A percentile compares a stretch with the other conserved stretches of the same genome.
Evolutionary conservation across 1,140 invertebrate species (phyloP).

Genomic region (Planococcus citri): DNA sequence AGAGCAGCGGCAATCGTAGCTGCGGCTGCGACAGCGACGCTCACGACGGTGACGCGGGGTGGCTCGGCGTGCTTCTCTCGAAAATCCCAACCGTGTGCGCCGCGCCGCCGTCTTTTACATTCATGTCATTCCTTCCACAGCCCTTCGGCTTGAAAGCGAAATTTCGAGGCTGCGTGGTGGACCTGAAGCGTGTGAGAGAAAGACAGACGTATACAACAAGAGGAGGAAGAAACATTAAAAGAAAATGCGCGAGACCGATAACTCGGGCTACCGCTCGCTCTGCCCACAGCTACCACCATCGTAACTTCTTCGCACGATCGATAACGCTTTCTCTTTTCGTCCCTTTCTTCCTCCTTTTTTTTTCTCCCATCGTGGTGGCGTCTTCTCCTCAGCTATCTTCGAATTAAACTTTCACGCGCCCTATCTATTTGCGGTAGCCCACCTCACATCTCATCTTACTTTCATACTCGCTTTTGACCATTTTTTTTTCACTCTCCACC

Average conservation of each 20-base stretch:
- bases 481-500: background rate
- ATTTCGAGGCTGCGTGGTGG: background rate
- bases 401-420: conserved; percentile 20
- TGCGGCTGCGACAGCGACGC: background rate
- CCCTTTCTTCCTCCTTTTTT: background rate
- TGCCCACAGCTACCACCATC: conserved; percentile 11
- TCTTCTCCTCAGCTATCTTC: background rate
- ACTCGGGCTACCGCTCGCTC: conserved; percentile 4
- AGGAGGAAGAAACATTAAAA: background rate
- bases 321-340: conserved; percentile 11
- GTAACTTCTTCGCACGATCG: background rate
- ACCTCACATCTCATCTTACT: conserved; percentile 19
- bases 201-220: background rate
- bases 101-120: conserved; percentile 14
- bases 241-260: conserved; percentile 15
- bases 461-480: conserved; percentile 12
- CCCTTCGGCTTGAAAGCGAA: conserved; percentile 9
- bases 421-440: conserved; percentile 18
- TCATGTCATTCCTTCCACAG: conserved; percentile 2
- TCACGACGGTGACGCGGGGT: too few species aligned
- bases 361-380: background rate
- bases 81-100: conserved; percentile 12
- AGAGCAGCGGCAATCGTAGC: background rate
- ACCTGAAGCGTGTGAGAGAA: too few species aligned
- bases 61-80: background rate